Evolutionary conservation across 2,888 invertebrate genomes (phyloP), one percentile per base, ranked within the genome.

Genomic region (Drosophila borealis): DNA sequence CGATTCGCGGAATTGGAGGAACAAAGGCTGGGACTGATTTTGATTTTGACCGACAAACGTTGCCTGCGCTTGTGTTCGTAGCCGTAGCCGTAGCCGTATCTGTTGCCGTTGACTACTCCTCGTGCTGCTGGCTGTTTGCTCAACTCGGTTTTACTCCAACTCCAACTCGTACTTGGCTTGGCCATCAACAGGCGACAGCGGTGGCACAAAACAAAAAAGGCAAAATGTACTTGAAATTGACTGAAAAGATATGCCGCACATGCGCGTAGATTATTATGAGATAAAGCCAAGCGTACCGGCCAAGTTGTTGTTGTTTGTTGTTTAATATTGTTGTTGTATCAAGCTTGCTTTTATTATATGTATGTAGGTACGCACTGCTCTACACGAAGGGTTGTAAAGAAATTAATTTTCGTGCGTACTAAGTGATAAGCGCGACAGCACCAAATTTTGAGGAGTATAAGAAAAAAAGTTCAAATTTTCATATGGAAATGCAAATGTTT

Each of bases 21-120:
- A 89, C 89, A 88, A 88, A 90, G 88, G 81, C 89, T 82, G 69
- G 66, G 78, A 54, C 89, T 77, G 77, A 81, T 88, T 89, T 90
- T 87, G 81, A 88, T 90, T 89, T 91, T 91, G 90, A 91, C 91
- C 91, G 91, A 91, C 91, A 91, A 91, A 91, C 82, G 82, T 78
- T 84, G 88, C 81, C 81, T 78, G 88, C 64, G 75, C 88, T 71
- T 88, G 77, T 66, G 78, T 71, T 29, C 29, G 29, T 78, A 64
- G 67, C 39, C 21, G 55, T 78, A 64, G 67, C 39, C 21, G 55
- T 44, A 48, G 63, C 63, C 56, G 67, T 50, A 25, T 14, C 25
- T n/a, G 21, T 14, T 54, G 67, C 54, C 48, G 49, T 61, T 77
- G 72, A 65, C 66, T 76, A 56, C 66, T 79, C 50, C 34, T 70